Conservation (phyloP, 2,797 vertebrate species). For the Varecia variegata region DNA sequence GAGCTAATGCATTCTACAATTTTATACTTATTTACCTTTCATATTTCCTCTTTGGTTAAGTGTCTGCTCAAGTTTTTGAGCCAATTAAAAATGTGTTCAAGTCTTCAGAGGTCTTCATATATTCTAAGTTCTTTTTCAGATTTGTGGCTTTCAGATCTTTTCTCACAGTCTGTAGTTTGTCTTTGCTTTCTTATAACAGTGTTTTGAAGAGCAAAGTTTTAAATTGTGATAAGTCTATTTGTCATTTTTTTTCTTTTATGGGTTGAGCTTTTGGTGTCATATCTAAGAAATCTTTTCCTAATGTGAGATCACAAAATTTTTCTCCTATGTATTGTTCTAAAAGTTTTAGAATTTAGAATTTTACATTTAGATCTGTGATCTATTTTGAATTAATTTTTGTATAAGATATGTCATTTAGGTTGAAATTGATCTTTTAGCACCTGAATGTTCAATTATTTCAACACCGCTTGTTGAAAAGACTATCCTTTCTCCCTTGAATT, state of each 20-base stretch:
- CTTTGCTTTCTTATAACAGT: neutral
- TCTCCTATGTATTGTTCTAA: neutral
- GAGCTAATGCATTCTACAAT: neutral
- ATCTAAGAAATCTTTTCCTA: neutral
- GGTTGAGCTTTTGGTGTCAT: neutral
- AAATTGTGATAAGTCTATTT: constrained; percentile 13
- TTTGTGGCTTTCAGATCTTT: neutral
- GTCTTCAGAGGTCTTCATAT: neutral
- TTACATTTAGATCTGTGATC: neutral
- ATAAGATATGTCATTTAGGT: neutral
- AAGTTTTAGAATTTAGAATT: constrained; percentile 48
- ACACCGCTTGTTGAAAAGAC: neutral
- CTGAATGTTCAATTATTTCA: neutral
- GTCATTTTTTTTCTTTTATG: neutral
- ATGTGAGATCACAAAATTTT: neutral
- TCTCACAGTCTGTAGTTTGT: neutral
- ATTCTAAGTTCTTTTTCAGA: neutral
- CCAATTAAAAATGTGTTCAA: neutral
- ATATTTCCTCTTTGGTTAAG: neutral
- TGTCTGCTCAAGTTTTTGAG: neutral
- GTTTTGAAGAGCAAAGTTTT: neutral
- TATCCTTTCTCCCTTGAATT: neutral
- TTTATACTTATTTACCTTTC: neutral
- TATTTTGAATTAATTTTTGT: neutral
- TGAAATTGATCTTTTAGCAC: constrained; percentile 8